Base-by-base conservation (phyloP, 2,113 vertebrate species). In the Condylura cristata region DNA sequence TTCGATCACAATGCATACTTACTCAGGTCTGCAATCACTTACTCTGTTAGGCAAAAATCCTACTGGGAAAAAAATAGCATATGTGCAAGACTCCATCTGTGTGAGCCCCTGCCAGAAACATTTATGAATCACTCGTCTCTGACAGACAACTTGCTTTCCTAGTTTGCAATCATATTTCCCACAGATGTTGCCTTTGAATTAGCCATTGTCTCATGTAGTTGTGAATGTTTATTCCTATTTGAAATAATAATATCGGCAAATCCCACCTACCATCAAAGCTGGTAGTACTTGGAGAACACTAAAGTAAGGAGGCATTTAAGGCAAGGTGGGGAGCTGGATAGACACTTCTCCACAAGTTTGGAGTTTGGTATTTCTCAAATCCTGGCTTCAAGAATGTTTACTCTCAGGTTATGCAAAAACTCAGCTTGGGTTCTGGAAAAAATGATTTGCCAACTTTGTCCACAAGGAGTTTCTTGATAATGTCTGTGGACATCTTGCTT, bases 21-120 rank as follows among this genome's bases (percentile, higher is more conserved):
- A 18, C 58, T 83, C 68, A 94, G 80, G 68, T 80, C 98, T 96
- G 93, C 53, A 96, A 90, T 93, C 95, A 96, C 97, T 98, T 96
- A 95, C 94, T 96, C 65, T 53, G 58, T 97, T 98, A 97, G 90
- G 48, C 96, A 96, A 95, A 76, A 90, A 68, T 96, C 91, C 83
- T 97, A 93, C 92, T 94, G 80, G 96, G 97, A 95, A 90, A 80
- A 51, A 95, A 96, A 95, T 79, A 46, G 88, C 66, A 26, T 95
- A 86, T 96, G 91, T 93, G 71, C 70, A 91, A 2, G 6, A 94
- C 66, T 96, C 91, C 97, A 96, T 96, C 34, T 96, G 96, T 86
- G 81, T 97, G 94, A 98, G 96, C 34, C 96, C n/a, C 94, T 97
- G 97, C 97, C 95, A 98, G 97, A 74, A 98, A 95, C 92, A 96